Evolutionary conservation across 2,888 invertebrate genomes (phyloP).

Genomic region (Ormyrus pomaceus): DNA sequence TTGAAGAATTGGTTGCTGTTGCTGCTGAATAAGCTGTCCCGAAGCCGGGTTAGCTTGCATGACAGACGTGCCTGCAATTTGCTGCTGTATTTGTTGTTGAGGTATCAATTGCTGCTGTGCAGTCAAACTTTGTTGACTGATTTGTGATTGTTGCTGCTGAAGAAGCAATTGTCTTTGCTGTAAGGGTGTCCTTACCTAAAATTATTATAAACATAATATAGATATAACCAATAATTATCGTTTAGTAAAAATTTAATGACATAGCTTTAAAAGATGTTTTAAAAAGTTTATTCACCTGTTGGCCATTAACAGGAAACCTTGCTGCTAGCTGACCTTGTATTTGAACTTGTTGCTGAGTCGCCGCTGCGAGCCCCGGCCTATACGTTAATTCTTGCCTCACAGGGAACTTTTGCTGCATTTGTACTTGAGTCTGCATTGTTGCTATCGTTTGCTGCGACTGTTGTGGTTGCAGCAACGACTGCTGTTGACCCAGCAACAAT

Average conservation of each 20-base stretch:
- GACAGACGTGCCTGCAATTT: slow-evolving; percentile 35
- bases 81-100: slow-evolving; percentile 53
- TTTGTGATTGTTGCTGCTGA: slow-evolving; percentile 64
- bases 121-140: slow-evolving; percentile 58
- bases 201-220: slow-evolving; percentile 3
- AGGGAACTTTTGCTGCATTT: slow-evolving; percentile 72
- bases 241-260: too few relatives aligned
- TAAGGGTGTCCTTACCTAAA: slow-evolving; percentile 56
- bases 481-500: too few relatives aligned
- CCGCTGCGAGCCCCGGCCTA: slow-evolving; percentile 61
- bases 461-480: slow-evolving; percentile 51
- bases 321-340: slow-evolving; percentile 68
- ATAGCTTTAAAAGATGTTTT: too few relatives aligned
- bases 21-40: slow-evolving; percentile 45
- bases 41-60: slow-evolving; percentile 43
- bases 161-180: slow-evolving; percentile 62
- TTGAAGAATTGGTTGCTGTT: slow-evolving; percentile 60
- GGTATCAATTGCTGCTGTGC: slow-evolving; percentile 53
- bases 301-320: slow-evolving; percentile 71
- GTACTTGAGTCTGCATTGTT: slow-evolving; percentile 70
- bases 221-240: neutral
- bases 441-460: slow-evolving; percentile 55
- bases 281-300: slow-evolving; percentile 64
- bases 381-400: slow-evolving; percentile 70
- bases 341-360: slow-evolving; percentile 61